These are phyloP conservation scores for Philhelius pedissequus DNA, from an alignment of 2,888 invertebrate genomes.

Conservation along the genomic window DNA sequence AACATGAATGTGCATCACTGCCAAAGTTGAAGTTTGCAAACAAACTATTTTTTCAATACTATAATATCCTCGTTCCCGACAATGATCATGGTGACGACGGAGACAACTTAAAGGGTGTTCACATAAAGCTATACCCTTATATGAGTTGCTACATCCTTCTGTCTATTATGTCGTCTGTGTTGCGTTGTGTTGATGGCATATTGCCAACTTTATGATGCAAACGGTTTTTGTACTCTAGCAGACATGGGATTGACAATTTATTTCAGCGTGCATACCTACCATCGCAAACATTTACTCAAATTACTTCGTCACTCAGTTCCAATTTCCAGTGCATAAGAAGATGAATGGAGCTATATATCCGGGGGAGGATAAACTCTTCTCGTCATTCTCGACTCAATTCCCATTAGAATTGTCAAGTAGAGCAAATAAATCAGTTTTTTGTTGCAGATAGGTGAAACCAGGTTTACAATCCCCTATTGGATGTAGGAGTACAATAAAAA, in stretches of 20 bases:
- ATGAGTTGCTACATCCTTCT: not conserved
- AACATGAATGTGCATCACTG: constrained; percentile 35
- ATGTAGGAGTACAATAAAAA: not conserved
- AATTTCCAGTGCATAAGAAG: not conserved
- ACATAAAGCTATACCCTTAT: constrained; percentile 6
- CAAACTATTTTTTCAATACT: constrained; percentile 50
- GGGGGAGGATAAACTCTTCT: not conserved
- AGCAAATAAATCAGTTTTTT: constrained; percentile 52
- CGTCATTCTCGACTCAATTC: constrained; percentile 28
- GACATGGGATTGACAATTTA: constrained; percentile 37
- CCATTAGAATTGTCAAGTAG: constrained; percentile 14
- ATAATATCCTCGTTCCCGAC: constrained; percentile 3
- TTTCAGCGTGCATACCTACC: constrained; percentile 24
- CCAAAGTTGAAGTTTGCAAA: constrained; percentile 44
- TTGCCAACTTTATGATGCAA: constrained; percentile 42
- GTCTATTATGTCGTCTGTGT: not conserved
- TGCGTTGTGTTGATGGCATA: constrained; percentile 17
- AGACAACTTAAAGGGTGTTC: constrained; percentile 23
- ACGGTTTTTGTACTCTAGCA: not conserved
- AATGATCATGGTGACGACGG: not conserved
- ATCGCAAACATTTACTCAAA: constrained; percentile 60
- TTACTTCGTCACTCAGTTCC: constrained; percentile 46
- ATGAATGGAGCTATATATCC: not conserved
- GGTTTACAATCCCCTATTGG: constrained; percentile 15
- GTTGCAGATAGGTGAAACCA: constrained; percentile 4